A percentile compares a stretch with the other conserved stretches of the same genome.
These are phyloP conservation scores for Eupithecia subumbrata DNA, from an alignment of 2,888 invertebrate genomes.

Conservation along the genomic window DNA sequence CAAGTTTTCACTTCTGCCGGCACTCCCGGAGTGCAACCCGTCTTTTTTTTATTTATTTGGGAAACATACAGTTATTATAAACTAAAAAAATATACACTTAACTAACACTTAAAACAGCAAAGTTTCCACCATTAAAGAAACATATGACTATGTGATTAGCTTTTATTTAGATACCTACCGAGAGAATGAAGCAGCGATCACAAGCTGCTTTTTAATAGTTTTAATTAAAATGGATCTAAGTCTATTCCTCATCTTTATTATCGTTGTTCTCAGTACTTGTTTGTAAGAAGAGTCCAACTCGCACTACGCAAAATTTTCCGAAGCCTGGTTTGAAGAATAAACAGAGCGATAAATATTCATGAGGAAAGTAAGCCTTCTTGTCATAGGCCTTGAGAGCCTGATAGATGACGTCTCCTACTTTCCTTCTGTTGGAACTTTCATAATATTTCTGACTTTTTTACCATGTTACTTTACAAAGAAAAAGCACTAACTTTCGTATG, in stretches of 20 bases:
- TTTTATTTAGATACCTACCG: neutral
- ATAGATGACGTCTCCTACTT: conserved; percentile 72
- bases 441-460: conserved; percentile 11
- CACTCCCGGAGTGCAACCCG: no score
- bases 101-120: no score
- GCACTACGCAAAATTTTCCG: conserved; percentile 51
- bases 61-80: no score
- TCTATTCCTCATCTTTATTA: neutral
- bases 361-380: conserved; percentile 76
- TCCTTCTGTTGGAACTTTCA: conserved; percentile 49
- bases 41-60: no score
- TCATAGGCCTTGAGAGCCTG: conserved; percentile 76
- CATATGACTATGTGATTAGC: neutral
- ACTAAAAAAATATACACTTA: no score
- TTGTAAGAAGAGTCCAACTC: conserved; percentile 1
- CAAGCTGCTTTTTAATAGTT: neutral
- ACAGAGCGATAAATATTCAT: conserved; percentile 78
- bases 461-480: neutral
- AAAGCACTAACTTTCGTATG: neutral
- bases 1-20: no score
- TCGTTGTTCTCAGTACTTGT: neutral
- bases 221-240: neutral
- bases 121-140: no score
- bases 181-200: neutral
- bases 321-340: conserved; percentile 63